Evolutionary conservation across 2,113 vertebrate genomes (phyloP).

Genomic region (Clupea harengus): DNA sequence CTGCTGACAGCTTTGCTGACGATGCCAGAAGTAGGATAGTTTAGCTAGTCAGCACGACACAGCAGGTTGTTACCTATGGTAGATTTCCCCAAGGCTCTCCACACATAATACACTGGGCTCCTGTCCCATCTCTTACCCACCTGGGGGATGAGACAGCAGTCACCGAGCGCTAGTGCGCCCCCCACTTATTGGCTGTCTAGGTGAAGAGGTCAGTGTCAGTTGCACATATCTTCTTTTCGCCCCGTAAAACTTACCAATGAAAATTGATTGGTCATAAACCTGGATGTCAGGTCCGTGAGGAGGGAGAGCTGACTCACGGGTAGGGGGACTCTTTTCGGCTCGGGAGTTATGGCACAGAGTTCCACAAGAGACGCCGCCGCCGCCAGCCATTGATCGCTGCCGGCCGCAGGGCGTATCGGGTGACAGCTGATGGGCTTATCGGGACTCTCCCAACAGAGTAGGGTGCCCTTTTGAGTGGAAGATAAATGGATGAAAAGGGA

Average conservation of each 20-base stretch:
- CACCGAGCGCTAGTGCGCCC: neutral
- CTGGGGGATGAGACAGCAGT: neutral
- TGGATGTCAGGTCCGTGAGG: neutral
- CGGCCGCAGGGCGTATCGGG: neutral
- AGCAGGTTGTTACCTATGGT: neutral
- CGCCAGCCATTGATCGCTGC: neutral
- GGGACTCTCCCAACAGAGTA: neutral
- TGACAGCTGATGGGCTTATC: neutral
- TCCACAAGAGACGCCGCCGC: neutral
- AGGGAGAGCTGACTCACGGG: neutral
- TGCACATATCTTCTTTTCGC: neutral
- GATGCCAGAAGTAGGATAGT: neutral
- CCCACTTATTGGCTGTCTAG: neutral
- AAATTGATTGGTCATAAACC: constrained; percentile 15
- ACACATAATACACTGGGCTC: neutral
- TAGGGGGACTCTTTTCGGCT: no score
- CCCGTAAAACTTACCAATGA: neutral
- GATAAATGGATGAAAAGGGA: neutral
- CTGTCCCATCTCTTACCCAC: neutral
- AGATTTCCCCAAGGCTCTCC: neutral
- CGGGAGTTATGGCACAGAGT: no score
- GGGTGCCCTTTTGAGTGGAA: neutral
- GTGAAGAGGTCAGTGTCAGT: neutral
- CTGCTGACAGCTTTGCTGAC: neutral
- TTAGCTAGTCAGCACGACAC: neutral